Percentiles rank a stretch among this genome's conserved stretches.
phyloP scores from a whole-genome alignment of 2,113 vertebrate genomes.

The Microcebus tavaratra region DNA sequence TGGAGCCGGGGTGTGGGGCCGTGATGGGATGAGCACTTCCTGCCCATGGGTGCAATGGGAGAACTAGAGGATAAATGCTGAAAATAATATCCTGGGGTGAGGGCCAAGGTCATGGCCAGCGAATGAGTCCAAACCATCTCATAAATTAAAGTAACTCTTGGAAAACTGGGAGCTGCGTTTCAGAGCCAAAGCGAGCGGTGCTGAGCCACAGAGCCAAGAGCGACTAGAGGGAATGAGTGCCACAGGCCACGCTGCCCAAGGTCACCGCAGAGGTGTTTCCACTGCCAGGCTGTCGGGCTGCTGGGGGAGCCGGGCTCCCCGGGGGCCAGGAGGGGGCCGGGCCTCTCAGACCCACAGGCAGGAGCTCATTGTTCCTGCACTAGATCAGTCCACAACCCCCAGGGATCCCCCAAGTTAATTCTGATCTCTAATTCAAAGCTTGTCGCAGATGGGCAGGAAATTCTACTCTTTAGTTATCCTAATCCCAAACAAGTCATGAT shows the following conservation, averaged over 20 bases:
- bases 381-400: background rate
- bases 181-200: background rate
- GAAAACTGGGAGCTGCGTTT: slow-evolving; percentile 11
- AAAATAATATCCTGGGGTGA: slow-evolving; percentile 65
- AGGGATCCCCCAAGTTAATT: background rate
- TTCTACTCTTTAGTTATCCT: background rate
- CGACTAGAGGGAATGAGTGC: rapidly evolving
- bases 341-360: background rate
- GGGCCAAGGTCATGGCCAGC: slow-evolving; percentile 58
- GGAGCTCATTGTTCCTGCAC: background rate
- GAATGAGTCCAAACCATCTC: slow-evolving; percentile 42
- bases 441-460: background rate
- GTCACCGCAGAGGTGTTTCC: background rate
- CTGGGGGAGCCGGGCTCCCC: background rate
- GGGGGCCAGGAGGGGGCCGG: background rate
- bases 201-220: background rate
- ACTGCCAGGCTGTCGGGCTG: too few relatives aligned
- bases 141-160: slow-evolving; percentile 53
- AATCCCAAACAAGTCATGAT: background rate
- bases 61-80: background rate
- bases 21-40: background rate
- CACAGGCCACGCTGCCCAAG: background rate
- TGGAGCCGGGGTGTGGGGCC: background rate
- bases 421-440: background rate
- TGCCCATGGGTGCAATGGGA: background rate